Percentiles rank a stretch among this genome's conserved stretches.
phyloP scores from a whole-genome alignment of 2,888 invertebrate genomes.

The Rhynchonema sp. region DNA sequence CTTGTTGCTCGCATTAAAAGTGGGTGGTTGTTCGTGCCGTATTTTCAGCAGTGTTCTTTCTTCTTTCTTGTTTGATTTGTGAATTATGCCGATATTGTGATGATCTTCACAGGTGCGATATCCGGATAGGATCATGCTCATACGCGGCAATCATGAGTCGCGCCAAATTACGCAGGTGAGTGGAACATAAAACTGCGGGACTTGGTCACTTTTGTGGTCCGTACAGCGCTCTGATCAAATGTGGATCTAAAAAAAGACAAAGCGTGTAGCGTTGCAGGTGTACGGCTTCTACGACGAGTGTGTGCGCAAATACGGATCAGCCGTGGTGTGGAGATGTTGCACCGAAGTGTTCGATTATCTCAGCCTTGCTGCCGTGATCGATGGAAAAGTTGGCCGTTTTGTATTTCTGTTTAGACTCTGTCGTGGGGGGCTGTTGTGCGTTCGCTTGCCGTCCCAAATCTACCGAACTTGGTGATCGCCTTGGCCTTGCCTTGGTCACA shows the following conservation, averaged over 20 bases:
- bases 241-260: no score
- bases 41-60: background rate
- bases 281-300: constrained; percentile 99
- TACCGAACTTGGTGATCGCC: no score
- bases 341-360: constrained; percentile 68
- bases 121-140: constrained; percentile 92
- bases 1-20: constrained; percentile 80
- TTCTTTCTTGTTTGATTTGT: background rate
- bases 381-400: constrained; percentile 51
- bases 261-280: constrained; percentile 11
- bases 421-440: no score
- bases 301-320: constrained; percentile 88
- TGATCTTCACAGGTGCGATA: constrained; percentile 58
- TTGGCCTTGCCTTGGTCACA: no score
- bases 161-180: constrained; percentile 78
- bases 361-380: constrained; percentile 84
- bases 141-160: constrained; percentile 94
- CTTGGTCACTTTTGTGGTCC: background rate
- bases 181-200: background rate
- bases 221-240: no score
- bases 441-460: no score
- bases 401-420: constrained; percentile 4
- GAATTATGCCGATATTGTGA: background rate
- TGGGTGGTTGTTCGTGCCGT: constrained; percentile 30
- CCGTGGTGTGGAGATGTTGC: constrained; percentile 96